Evolutionary conservation across 2,888 invertebrate species (phyloP), one percentile per base, ranked within the genome.

Genomic region (Venusia cambrica): DNA sequence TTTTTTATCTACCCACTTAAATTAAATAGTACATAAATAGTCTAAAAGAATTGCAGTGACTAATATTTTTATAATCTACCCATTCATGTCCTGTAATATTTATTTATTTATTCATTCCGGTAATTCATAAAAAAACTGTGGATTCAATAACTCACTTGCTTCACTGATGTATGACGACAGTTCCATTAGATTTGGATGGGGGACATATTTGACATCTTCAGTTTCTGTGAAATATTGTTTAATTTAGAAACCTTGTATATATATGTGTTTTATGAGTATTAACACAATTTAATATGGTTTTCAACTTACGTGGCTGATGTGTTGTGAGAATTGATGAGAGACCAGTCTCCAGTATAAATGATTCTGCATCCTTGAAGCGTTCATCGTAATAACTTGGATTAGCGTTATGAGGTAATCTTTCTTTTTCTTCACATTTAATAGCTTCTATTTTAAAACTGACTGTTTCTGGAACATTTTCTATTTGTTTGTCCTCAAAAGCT

Each of bases 311-410:
- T 36, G 38, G 28, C 22, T 33, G 38, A 7, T 38, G 38, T 9
- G 83, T 56, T 45, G 75, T 62, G 8, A 87, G 54, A 46, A 84
- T 83, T 45, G 83, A 73, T 45, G 83, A 73, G 2, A 87, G 59
- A 13, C 77, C 81, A 27, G 92, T 92, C 68, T 92, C 92, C 50
- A 93, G 77, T 34, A 93, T 92, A 61, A 93, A 93, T 60, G 92
- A 93, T 62, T 94, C 93, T n/a, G 93, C 93, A 80, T 94, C 94
- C 37, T 92, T 90, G 51, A 93, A 92, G 54, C 91, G 87, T 60
- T 91, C 91, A 72, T 92, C 92, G 62, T 90, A 87, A 59, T 77
- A 83, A 51, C 74, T 85, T 42, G 76, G 74, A 39, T 66, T 54
- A 38, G 71, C 59, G 48, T 58, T 71, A 25, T 73, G 78, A 7